Conservation (phyloP, 2,113 vertebrate species). For the Aegithalos caudatus region DNA sequence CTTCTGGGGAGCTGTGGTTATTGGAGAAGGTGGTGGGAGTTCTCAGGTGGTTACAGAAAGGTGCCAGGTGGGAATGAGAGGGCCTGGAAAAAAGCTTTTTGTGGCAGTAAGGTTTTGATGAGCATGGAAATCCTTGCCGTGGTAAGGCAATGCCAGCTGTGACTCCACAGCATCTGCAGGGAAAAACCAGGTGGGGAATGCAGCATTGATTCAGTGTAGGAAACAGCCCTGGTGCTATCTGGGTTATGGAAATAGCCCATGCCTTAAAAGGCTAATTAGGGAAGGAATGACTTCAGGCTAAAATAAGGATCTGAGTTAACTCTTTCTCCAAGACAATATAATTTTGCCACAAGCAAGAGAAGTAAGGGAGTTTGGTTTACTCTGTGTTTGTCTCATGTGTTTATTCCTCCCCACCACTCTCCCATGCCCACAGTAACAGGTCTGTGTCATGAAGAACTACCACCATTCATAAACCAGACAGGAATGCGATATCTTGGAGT, state of each 20-base stretch:
- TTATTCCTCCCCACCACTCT: not conserved
- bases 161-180: not conserved
- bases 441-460: not conserved
- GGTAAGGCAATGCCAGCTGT: not conserved
- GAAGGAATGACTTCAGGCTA: not conserved
- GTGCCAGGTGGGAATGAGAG: not conserved
- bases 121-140: not conserved
- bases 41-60: not conserved
- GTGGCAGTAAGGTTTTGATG: not conserved
- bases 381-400: not conserved
- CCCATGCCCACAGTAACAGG: not conserved
- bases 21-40: not conserved
- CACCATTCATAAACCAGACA: not conserved
- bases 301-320: not conserved
- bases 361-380: not conserved
- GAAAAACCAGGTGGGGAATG: not conserved
- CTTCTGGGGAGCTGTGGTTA: not conserved
- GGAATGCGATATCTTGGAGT: not conserved
- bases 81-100: not conserved
- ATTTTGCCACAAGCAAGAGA: not conserved
- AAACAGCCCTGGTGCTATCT: not conserved
- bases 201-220: fast-evolving
- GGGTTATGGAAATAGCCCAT: not conserved
- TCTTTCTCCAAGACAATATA: not conserved
- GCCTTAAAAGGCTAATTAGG: constrained; percentile 1